phyloP scores from a whole-genome alignment of 2,888 invertebrate species.

The Tinea pellionella region DNA sequence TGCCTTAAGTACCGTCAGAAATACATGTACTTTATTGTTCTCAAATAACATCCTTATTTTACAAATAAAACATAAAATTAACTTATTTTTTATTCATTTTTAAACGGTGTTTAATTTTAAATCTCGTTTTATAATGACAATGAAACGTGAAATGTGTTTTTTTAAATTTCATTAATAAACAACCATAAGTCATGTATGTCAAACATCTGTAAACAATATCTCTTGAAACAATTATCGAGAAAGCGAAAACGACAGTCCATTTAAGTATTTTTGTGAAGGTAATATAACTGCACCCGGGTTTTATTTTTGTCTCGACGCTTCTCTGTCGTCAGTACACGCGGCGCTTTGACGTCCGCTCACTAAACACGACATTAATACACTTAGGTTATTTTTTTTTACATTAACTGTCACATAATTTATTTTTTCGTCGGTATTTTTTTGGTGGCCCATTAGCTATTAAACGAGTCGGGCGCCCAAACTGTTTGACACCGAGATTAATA shows the following conservation, averaged over 20 bases:
- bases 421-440: conserved; percentile 36
- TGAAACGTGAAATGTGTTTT: not conserved
- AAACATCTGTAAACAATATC: conserved; percentile 65
- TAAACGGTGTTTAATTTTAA: not conserved
- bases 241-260: conserved; percentile 43
- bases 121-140: not conserved
- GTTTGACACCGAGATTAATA: conserved; percentile 57
- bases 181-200: conserved; percentile 45
- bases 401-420: conserved; percentile 63
- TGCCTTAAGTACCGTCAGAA: conserved; percentile 46
- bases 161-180: conserved; percentile 19
- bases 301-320: conserved; percentile 42
- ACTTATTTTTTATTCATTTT: not conserved
- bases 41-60: not conserved
- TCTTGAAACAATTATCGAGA: conserved; percentile 61
- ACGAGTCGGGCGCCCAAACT: conserved; percentile 29
- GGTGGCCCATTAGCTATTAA: conserved; percentile 65
- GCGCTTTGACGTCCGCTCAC: conserved; percentile 51
- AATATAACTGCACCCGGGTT: conserved; percentile 19
- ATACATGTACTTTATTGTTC: not conserved
- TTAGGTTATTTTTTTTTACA: conserved; percentile 39
- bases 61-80: not conserved
- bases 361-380: conserved; percentile 66
- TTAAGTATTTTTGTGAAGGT: conserved; percentile 44
- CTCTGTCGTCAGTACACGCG: conserved; percentile 34